A percentile compares a stretch with the other conserved stretches of the same genome.
Conservation (phyloP, 2,113 vertebrate species). For the Mohoua ochrocephala region DNA sequence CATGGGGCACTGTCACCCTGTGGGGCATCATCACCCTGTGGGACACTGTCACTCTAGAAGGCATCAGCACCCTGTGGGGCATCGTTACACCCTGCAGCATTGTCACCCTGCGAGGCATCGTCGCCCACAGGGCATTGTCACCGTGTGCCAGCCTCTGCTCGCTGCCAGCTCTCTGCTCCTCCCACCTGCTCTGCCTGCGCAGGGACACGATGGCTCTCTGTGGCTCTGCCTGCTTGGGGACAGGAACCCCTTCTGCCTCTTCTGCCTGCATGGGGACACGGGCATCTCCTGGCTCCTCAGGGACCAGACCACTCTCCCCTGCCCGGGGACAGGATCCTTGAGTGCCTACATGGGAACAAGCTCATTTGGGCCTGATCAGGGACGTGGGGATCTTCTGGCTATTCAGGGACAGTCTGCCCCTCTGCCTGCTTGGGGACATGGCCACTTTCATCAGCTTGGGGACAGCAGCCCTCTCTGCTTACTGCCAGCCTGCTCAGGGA, state of each 20-base stretch:
- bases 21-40: not conserved
- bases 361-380: not conserved
- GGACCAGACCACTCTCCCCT: not conserved
- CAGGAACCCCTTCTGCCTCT: not conserved
- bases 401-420: not conserved
- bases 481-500: not conserved
- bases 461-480: not conserved
- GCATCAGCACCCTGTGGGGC: not conserved
- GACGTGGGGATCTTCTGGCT: not conserved
- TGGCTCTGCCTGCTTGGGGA: not conserved
- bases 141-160: fast-evolving
- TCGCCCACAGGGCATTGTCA: not conserved
- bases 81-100: not conserved
- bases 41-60: not conserved
- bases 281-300: not conserved
- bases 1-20: not conserved
- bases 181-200: not conserved
- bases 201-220: not conserved
- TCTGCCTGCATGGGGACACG: not conserved
- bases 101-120: fast-evolving
- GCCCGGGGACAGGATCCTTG: not conserved
- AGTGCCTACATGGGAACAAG: not conserved
- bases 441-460: not conserved
- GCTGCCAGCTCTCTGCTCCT: not conserved
- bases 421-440: not conserved